phyloP scores from a whole-genome alignment of 1,140 invertebrate genomes.

The Cydia fagiglandana region DNA sequence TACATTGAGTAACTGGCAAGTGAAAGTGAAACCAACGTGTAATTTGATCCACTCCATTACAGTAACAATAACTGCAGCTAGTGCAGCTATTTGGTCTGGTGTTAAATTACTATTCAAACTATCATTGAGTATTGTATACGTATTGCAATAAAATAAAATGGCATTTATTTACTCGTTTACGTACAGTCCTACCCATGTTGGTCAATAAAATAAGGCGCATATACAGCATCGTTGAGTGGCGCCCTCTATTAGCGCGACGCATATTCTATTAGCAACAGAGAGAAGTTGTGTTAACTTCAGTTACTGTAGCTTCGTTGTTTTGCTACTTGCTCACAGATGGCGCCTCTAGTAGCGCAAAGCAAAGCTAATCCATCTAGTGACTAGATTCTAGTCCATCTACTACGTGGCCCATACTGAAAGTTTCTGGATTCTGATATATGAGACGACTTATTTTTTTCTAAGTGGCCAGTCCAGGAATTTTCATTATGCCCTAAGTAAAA shows the following conservation, averaged over 20 bases:
- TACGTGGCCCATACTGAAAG: no score
- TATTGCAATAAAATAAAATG: background rate
- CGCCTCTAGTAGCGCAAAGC: background rate
- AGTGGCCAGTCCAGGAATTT: no score
- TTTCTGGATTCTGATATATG: no score
- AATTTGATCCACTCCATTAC: background rate
- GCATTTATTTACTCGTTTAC: background rate
- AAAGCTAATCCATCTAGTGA: background rate
- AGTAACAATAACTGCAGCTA: background rate
- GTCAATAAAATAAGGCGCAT: background rate
- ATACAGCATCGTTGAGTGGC: background rate
- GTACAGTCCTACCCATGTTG: background rate
- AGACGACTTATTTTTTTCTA: no score
- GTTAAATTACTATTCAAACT: background rate
- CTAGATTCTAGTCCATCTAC: no score
- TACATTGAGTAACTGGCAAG: background rate
- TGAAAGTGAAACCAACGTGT: background rate
- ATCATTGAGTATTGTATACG: background rate
- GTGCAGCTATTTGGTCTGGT: background rate
- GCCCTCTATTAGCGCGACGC: background rate
- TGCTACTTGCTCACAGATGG: constrained; percentile 10
- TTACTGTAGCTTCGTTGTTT: background rate
- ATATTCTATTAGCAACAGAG: background rate
- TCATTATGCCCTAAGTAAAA: no score
- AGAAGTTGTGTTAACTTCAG: background rate